Conservation (phyloP, 2,888 invertebrate species). For the Dicyrtoma fusca region DNA sequence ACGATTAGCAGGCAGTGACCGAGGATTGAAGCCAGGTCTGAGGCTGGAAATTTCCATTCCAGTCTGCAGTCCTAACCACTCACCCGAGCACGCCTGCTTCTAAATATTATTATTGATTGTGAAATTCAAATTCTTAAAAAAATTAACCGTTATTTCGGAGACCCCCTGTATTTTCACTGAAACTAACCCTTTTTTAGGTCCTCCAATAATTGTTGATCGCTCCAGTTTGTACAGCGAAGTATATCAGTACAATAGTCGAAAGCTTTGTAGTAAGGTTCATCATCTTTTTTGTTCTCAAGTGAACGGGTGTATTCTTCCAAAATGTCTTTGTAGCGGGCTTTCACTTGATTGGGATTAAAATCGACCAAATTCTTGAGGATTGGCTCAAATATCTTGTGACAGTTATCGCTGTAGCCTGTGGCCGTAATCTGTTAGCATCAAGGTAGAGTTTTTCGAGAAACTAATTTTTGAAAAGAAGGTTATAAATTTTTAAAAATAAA, state of each 20-base stretch:
- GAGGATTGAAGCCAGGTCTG: neutral
- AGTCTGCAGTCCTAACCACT: too few species aligned
- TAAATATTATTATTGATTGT: too few species aligned
- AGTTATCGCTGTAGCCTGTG: conserved; percentile 15
- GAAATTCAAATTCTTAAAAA: too few species aligned
- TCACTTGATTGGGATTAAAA: neutral
- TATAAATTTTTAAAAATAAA: neutral
- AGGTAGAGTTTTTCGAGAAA: neutral
- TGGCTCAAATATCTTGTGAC: conserved; percentile 6
- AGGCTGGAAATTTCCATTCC: too few species aligned
- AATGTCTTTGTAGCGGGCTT: conserved; percentile 10
- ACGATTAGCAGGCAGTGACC: too few species aligned
- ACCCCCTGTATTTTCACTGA: conserved; percentile 6
- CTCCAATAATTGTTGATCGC: conserved; percentile 68
- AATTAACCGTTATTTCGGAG: too few species aligned
- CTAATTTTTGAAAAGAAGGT: neutral
- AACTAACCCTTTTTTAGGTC: neutral
- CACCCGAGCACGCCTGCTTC: too few species aligned
- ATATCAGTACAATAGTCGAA: conserved; percentile 77
- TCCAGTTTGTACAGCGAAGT: conserved; percentile 83
- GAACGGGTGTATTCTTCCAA: conserved; percentile 7
- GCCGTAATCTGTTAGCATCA: conserved; percentile 58
- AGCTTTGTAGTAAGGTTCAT: conserved; percentile 1
- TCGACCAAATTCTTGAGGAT: conserved; percentile 1
- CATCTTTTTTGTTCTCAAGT: conserved; percentile 7